Evolutionary conservation across 2,113 vertebrate species (phyloP).

Genomic region (Trichomycterus rosablanca): DNA sequence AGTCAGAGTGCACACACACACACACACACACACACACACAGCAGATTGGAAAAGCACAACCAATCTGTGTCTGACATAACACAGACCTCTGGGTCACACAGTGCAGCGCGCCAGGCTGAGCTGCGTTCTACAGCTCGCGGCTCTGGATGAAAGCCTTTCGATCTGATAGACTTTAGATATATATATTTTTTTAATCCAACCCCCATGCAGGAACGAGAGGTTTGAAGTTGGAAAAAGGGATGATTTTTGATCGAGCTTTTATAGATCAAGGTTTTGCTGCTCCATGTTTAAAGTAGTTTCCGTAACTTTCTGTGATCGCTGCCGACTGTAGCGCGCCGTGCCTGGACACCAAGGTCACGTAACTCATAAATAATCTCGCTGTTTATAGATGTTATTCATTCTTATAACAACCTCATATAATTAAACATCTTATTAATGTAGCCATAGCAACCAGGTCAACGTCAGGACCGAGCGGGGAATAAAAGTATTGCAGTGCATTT

Average conservation of each 20-base stretch:
- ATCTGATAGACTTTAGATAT: neutral
- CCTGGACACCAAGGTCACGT: conserved; percentile 13
- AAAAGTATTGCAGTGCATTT: neutral
- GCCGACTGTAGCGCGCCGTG: too few species aligned
- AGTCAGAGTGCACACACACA: neutral
- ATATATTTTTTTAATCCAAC: neutral
- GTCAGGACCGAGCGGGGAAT: neutral
- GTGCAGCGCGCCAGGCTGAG: conserved; percentile 4
- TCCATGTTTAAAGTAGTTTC: too few species aligned
- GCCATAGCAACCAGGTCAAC: conserved; percentile 12
- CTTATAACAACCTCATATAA: conserved; percentile 21
- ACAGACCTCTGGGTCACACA: conserved; percentile 18
- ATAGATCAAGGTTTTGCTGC: too few species aligned
- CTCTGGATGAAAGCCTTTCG: neutral
- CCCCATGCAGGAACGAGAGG: neutral
- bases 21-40: conserved; percentile 6
- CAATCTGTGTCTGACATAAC: conserved; percentile 22
- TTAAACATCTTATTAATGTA: conserved; percentile 10
- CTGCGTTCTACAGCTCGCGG: neutral
- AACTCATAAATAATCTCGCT: conserved; percentile 20
- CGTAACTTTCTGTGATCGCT: too few species aligned
- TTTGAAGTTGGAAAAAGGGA: neutral
- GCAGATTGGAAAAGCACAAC: conserved; percentile 1
- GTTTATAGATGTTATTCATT: too few species aligned
- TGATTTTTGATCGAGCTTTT: too few species aligned